These are phyloP conservation scores for Temnothorax curvispinosus DNA, from an alignment of 1,140 invertebrate genomes.

Conservation along the genomic window DNA sequence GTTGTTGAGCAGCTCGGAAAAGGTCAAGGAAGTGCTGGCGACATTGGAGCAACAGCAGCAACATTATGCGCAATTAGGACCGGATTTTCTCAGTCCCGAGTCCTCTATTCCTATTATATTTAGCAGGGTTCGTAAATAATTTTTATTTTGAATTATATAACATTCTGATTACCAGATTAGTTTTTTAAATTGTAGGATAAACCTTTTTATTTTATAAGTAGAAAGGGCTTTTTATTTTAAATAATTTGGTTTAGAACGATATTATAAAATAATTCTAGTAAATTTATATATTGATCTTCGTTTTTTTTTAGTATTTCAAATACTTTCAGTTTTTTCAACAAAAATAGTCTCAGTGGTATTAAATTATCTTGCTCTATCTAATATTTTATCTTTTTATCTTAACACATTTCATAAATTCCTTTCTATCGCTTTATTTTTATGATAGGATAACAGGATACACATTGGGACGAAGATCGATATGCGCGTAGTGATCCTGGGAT, in stretches of 20 bases:
- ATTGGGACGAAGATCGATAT: conserved; percentile 89
- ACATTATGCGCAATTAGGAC: conserved; percentile 87
- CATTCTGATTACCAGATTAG: background rate
- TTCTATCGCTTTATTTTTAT: background rate
- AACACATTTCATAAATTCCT: background rate
- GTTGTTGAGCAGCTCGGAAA: conserved; percentile 85
- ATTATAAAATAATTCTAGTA: background rate
- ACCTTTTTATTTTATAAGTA: background rate
- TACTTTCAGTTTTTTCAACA: background rate
- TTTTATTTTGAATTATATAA: conserved; percentile 2
- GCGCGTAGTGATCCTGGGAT: conserved; percentile 87
- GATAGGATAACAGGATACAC: conserved; percentile 88
- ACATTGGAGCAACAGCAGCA: conserved; percentile 88
- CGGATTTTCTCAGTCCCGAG: conserved; percentile 87
- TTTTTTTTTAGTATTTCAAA: background rate
- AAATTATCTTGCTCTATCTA: background rate
- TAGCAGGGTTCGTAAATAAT: conserved; percentile 85
- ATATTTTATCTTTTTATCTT: background rate
- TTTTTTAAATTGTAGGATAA: background rate
- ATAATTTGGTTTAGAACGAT: background rate
- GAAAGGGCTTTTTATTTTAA: background rate
- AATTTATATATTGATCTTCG: background rate
- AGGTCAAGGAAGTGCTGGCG: conserved; percentile 86
- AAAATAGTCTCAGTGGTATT: background rate
- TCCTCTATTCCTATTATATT: conserved; percentile 89